Conservation (phyloP, 2,888 invertebrate genomes). For the Oscheius sp. region DNA sequence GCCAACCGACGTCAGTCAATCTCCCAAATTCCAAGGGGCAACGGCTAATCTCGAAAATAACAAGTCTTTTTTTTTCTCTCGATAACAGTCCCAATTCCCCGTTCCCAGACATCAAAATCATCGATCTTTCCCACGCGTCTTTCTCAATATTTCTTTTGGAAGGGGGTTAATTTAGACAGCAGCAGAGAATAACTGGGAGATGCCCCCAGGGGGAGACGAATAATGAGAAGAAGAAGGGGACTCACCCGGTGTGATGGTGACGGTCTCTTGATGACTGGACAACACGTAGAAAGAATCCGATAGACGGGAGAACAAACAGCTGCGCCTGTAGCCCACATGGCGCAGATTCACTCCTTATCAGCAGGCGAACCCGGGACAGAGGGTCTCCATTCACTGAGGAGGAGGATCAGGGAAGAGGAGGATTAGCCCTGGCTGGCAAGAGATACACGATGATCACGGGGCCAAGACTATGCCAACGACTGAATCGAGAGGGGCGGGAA, state of each 20-base stretch:
- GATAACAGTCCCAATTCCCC: no score
- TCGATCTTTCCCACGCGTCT: no score
- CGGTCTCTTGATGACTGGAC: conserved; percentile 48
- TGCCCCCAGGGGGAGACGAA: no score
- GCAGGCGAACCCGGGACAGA: neutral
- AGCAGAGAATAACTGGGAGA: neutral
- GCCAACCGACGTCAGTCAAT: no score
- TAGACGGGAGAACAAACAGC: conserved; percentile 62
- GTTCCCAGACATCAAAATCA: no score
- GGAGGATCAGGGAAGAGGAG: neutral
- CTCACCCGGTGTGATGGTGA: conserved; percentile 1
- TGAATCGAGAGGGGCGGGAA: no score
- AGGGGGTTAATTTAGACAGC: neutral
- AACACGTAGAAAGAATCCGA: conserved; percentile 58
- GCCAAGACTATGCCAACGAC: no score
- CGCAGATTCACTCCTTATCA: conserved; percentile 32
- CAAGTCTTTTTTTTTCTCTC: no score
- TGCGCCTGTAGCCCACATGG: conserved; percentile 61
- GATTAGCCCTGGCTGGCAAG: neutral
- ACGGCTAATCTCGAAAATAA: no score
- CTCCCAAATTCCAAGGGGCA: no score
- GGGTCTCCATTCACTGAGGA: neutral
- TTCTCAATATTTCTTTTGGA: no score
- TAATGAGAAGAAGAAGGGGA: neutral
- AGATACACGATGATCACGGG: no score